Evolutionary conservation across 2,113 vertebrate genomes (phyloP).

Genomic region (Malaclemys terrapin): DNA sequence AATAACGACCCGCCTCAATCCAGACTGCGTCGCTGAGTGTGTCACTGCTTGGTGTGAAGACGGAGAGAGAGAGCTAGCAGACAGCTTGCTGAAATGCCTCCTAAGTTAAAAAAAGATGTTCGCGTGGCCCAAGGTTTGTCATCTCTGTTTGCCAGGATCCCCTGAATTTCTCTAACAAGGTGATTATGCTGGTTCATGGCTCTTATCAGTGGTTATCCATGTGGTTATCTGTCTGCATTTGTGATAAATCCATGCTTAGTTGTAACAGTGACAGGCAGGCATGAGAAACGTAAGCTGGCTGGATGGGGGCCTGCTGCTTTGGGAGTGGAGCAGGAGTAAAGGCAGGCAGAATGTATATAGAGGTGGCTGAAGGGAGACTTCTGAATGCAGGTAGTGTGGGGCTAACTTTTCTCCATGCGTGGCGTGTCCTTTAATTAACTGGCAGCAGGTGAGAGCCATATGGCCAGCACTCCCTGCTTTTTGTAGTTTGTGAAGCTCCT

Average conservation of each 20-base stretch:
- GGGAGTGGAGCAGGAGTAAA: not conserved
- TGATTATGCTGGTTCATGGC: not conserved
- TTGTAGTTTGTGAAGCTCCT: not conserved
- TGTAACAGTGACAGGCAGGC: not conserved
- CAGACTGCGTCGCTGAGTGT: not conserved
- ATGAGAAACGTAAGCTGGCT: not conserved
- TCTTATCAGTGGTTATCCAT: not conserved
- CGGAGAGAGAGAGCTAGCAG: not conserved
- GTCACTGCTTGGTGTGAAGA: not conserved
- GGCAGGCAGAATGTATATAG: not conserved
- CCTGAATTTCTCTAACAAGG: not conserved
- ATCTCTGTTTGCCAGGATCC: rapidly evolving
- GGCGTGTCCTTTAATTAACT: rapidly evolving
- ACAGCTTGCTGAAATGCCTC: not conserved
- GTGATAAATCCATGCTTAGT: not conserved
- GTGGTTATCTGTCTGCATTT: not conserved
- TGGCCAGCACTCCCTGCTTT: not conserved
- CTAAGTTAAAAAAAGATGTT: not conserved
- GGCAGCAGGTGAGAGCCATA: not conserved
- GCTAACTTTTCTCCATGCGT: rapidly evolving
- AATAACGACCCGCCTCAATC: not conserved
- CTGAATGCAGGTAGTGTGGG: not conserved
- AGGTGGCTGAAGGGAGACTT: rapidly evolving
- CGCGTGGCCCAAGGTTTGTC: not conserved
- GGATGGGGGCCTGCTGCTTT: rapidly evolving